These are phyloP conservation scores for Brachirus orientalis DNA, from an alignment of 2,113 vertebrate genomes.

Conservation along the genomic window DNA sequence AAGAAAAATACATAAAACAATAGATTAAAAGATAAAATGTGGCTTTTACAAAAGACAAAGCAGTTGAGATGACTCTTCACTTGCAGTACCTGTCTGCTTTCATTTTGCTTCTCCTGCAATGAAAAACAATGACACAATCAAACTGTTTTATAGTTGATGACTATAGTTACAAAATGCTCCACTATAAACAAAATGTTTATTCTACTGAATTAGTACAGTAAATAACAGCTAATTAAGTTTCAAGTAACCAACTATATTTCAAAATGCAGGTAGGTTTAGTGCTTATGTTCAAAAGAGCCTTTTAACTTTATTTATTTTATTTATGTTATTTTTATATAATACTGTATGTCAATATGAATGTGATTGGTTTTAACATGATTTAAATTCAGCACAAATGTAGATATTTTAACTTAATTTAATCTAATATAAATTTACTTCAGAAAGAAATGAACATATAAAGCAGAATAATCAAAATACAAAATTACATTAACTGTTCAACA, in stretches of 20 bases:
- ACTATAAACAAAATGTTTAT: too few relatives aligned
- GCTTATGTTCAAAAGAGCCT: too few relatives aligned
- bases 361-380: not conserved
- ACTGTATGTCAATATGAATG: too few relatives aligned
- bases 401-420: too few relatives aligned
- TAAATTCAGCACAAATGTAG: not conserved
- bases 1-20: constrained; percentile 1
- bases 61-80: constrained; percentile 69
- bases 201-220: too few relatives aligned
- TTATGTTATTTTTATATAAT: too few relatives aligned
- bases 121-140: constrained; percentile 1
- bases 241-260: too few relatives aligned
- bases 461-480: not conserved
- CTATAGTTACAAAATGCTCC: not conserved
- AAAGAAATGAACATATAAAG: too few relatives aligned
- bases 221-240: too few relatives aligned
- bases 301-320: too few relatives aligned
- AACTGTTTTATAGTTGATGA: not conserved
- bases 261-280: too few relatives aligned
- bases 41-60: constrained; percentile 15
- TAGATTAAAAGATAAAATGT: not conserved
- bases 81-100: constrained; percentile 99
- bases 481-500: not conserved
- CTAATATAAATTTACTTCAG: too few relatives aligned
- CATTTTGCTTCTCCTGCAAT: constrained; percentile 92